A percentile compares a stretch with the other conserved stretches of the same genome.
phyloP scores from a whole-genome alignment of 2,113 vertebrate genomes.

The Galbula dea region DNA sequence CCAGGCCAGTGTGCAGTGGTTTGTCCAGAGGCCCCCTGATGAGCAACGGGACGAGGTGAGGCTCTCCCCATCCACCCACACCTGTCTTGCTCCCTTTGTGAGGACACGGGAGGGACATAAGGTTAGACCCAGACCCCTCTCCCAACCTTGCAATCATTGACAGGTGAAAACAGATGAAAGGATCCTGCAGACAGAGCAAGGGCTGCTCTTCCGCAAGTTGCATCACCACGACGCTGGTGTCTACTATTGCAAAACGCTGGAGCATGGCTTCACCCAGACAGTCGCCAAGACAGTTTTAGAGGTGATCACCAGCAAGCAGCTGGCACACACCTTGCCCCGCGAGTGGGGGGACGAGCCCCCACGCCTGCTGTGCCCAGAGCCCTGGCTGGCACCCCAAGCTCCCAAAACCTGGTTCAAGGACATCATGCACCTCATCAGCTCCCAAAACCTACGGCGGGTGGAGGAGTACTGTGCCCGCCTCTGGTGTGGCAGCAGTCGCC shows the following conservation, averaged over 20 bases:
- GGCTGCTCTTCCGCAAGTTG: slow-evolving; percentile 86
- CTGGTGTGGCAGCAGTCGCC: slow-evolving; percentile 79
- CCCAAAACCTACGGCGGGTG: slow-evolving; percentile 78
- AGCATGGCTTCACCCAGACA: slow-evolving; percentile 87
- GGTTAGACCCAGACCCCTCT: fast-evolving
- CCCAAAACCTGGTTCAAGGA: slow-evolving; percentile 90
- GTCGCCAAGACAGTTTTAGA: slow-evolving; percentile 79
- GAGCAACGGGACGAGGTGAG: slow-evolving; percentile 84
- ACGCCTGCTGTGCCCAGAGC: slow-evolving; percentile 16
- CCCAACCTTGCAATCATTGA: fast-evolving
- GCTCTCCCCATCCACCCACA: not conserved
- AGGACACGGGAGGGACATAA: fast-evolving
- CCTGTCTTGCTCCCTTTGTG: not conserved
- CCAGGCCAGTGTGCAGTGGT: slow-evolving; percentile 86
- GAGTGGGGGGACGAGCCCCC: slow-evolving; percentile 13
- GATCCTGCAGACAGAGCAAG: slow-evolving; percentile 81
- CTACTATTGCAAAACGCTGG: slow-evolving; percentile 86
- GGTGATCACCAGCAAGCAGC: slow-evolving; percentile 79
- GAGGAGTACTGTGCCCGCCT: slow-evolving; percentile 90
- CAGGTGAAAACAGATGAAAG: slow-evolving; percentile 92
- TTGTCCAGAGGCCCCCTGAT: slow-evolving; percentile 76
- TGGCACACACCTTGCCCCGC: slow-evolving; percentile 73
- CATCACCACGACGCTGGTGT: slow-evolving; percentile 78
- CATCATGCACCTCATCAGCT: slow-evolving; percentile 88
- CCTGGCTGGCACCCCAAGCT: slow-evolving; percentile 35